phyloP scores from a whole-genome alignment of 2,888 invertebrate species.

The Drosophila affinis region DNA sequence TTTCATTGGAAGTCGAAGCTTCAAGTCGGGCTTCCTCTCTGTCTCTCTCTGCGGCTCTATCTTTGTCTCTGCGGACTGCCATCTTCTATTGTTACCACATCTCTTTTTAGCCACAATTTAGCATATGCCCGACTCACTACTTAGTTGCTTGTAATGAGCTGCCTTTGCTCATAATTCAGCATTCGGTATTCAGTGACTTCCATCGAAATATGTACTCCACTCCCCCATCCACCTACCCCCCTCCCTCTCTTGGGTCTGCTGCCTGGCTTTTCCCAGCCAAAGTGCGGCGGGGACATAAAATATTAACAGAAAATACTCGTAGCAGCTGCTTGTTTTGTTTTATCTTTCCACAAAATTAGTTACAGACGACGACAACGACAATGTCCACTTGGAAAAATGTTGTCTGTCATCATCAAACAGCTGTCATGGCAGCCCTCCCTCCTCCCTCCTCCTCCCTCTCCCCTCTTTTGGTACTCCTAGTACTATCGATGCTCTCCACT shows the following conservation, averaged over 20 bases:
- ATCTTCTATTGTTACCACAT: constrained; percentile 7
- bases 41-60: neutral
- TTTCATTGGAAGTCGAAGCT: constrained; percentile 61
- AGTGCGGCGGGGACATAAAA: constrained; percentile 19
- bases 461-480: no score
- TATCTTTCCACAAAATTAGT: constrained; percentile 69
- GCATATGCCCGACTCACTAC: constrained; percentile 66
- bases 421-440: constrained; percentile 31
- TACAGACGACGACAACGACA: constrained; percentile 59
- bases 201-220: constrained; percentile 12
- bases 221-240: neutral
- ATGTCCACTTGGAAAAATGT: constrained; percentile 65
- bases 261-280: neutral
- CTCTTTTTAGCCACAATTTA: constrained; percentile 27
- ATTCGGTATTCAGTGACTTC: constrained; percentile 17
- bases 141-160: constrained; percentile 65
- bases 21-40: constrained; percentile 32
- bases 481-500: constrained; percentile 8
- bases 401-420: constrained; percentile 72
- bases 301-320: constrained; percentile 19
- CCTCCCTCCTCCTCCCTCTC: no score
- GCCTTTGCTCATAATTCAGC: constrained; percentile 36
- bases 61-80: neutral
- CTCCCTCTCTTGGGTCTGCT: neutral
- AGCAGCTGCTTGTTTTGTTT: constrained; percentile 41